Conservation (phyloP, 1,140 invertebrate species). For the Planococcus citri region DNA sequence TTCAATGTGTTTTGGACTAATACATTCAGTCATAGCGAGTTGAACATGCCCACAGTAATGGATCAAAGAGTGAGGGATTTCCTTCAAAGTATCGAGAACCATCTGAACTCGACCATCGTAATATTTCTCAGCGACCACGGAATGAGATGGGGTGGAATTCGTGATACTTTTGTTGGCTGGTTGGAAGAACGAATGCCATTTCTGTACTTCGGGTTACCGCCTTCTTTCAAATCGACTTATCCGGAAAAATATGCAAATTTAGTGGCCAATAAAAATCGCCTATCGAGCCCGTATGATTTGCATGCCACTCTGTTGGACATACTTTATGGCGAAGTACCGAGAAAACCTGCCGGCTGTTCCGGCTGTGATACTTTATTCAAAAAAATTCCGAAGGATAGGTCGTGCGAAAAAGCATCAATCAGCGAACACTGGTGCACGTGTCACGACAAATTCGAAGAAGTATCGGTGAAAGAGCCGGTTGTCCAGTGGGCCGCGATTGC, state of each 20-base stretch:
- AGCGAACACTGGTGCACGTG: constrained; percentile 47
- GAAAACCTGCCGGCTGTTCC: too few relatives aligned
- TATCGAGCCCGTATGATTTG: constrained; percentile 76
- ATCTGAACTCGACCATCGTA: constrained; percentile 52
- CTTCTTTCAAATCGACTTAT: constrained; percentile 50
- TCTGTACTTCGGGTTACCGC: constrained; percentile 55
- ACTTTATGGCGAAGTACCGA: constrained; percentile 27
- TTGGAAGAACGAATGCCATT: constrained; percentile 83
- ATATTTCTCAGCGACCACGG: too few relatives aligned
- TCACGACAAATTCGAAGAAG: constrained; percentile 32
- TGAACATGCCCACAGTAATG: constrained; percentile 55
- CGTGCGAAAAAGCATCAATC: too few relatives aligned
- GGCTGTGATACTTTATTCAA: too few relatives aligned
- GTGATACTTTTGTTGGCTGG: constrained; percentile 68
- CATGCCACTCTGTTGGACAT: constrained; percentile 51
- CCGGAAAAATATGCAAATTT: constrained; percentile 46
- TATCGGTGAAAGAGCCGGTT: background rate
- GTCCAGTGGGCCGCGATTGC: constrained; percentile 32
- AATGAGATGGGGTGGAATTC: constrained; percentile 66
- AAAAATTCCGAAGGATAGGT: too few relatives aligned
- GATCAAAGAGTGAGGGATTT: constrained; percentile 46
- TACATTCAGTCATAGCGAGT: constrained; percentile 59
- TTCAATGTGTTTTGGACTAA: constrained; percentile 70
- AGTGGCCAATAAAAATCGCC: too few relatives aligned
- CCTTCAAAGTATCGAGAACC: constrained; percentile 43